phyloP scores from a whole-genome alignment of 2,888 invertebrate species.

The Drosophila setosimentum region DNA sequence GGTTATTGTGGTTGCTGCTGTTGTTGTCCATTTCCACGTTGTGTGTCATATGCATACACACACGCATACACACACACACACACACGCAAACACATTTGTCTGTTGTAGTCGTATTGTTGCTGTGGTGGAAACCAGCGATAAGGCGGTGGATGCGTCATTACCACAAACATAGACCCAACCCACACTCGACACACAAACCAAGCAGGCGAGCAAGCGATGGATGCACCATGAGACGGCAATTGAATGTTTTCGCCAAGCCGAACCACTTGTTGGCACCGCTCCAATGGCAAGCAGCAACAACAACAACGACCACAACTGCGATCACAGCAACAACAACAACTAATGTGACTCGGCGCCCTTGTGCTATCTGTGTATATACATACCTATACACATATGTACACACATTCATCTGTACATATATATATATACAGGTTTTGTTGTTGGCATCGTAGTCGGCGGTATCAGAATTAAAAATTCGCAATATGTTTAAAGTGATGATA shows the following conservation, averaged over 20 bases:
- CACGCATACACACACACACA: not conserved
- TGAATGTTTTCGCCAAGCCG: conserved; percentile 61
- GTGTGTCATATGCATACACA: conserved; percentile 1
- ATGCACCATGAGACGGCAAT: conserved; percentile 43
- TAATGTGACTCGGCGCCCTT: conserved; percentile 56
- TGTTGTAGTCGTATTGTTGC: not conserved
- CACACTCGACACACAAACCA: conserved; percentile 5
- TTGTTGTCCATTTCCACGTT: not conserved
- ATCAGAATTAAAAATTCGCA: conserved; percentile 51
- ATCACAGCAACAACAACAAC: conserved; percentile 22
- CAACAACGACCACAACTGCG: conserved; percentile 34
- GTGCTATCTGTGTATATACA: conserved; percentile 34
- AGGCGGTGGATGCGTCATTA: conserved; percentile 54
- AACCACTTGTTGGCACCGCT: conserved; percentile 78
- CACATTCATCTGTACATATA: conserved; percentile 1
- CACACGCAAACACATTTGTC: not conserved
- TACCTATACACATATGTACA: conserved; percentile 7
- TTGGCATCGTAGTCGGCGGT: conserved; percentile 29
- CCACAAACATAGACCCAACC: conserved; percentile 47
- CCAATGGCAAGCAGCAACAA: conserved; percentile 51
- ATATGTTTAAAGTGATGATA: conserved; percentile 47
- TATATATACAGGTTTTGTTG: conserved; percentile 19
- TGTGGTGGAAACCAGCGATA: conserved; percentile 42
- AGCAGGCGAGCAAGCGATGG: not conserved
- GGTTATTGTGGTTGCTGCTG: conserved; percentile 23